phyloP scores from a whole-genome alignment of 2,113 vertebrate genomes.

The Trochalopteron elliotii region DNA sequence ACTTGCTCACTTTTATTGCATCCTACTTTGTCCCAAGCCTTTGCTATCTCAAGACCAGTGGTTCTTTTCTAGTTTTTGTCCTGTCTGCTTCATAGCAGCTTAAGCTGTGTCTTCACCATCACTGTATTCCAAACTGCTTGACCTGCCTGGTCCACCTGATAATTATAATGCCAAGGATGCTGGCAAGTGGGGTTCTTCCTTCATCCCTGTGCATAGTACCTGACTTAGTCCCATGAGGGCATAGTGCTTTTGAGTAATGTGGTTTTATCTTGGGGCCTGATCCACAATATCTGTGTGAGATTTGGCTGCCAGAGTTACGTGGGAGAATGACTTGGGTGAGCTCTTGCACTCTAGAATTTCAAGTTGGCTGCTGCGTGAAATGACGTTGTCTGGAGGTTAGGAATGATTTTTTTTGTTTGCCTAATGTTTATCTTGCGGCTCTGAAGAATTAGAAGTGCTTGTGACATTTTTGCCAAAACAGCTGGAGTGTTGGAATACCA shows the following conservation, averaged over 20 bases:
- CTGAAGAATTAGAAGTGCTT: neutral
- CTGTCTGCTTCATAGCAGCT: neutral
- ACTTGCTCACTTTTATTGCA: neutral
- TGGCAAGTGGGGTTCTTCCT: neutral
- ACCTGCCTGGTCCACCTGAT: neutral
- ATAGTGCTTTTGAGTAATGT: neutral
- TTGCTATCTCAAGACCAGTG: neutral
- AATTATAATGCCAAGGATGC: neutral
- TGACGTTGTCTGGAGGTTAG: neutral
- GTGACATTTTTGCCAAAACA: neutral
- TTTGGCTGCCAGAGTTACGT: neutral
- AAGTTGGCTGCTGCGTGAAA: neutral
- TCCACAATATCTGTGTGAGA: neutral
- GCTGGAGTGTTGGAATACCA: neutral
- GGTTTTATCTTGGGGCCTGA: neutral
- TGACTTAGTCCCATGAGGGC: neutral
- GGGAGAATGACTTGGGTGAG: neutral
- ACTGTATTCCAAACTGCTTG: neutral
- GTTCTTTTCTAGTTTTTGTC: neutral
- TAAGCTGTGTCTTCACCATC: neutral
- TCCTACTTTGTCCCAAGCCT: neutral
- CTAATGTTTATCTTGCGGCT: neutral
- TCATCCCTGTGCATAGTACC: rapidly evolving
- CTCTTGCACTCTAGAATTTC: neutral
- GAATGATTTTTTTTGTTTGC: neutral